Conservation (phyloP, 2,888 invertebrate genomes). For the Parochlus steinenii region DNA sequence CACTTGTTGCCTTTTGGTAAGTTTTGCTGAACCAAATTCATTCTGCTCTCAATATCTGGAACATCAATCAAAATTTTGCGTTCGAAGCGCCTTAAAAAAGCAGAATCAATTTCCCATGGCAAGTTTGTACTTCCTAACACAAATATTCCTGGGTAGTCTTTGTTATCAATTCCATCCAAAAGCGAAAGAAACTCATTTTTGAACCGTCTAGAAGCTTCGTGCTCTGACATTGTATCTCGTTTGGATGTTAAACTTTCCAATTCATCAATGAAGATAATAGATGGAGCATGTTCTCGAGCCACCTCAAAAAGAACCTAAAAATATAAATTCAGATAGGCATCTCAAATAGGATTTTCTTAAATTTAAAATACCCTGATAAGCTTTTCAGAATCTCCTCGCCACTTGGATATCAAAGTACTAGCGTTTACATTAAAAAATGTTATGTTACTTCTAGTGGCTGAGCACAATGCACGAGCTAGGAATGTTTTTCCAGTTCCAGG, state of each 20-base stretch:
- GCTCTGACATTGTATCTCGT: constrained; percentile 47
- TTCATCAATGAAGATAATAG: constrained; percentile 87
- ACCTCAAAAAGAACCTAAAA: constrained; percentile 67
- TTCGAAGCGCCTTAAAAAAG: constrained; percentile 74
- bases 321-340: background rate
- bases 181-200: constrained; percentile 78
- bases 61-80: constrained; percentile 69
- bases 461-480: constrained; percentile 74
- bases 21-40: constrained; percentile 46
- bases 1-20: constrained; percentile 29
- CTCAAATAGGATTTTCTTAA: background rate
- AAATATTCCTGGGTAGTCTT: constrained; percentile 47
- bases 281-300: constrained; percentile 69
- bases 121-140: constrained; percentile 78
- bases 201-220: constrained; percentile 74
- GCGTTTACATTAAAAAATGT: constrained; percentile 86
- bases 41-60: constrained; percentile 50
- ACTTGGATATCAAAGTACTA: constrained; percentile 82
- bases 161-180: constrained; percentile 58
- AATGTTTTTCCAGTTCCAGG: constrained; percentile 73
- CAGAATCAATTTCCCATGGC: constrained; percentile 86
- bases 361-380: constrained; percentile 61
- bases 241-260: constrained; percentile 67
- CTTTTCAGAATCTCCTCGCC: constrained; percentile 93
- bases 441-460: constrained; percentile 46